These are phyloP conservation scores for Catagonus wagneri DNA, from an alignment of 2,113 vertebrate genomes.

Conservation along the genomic window DNA sequence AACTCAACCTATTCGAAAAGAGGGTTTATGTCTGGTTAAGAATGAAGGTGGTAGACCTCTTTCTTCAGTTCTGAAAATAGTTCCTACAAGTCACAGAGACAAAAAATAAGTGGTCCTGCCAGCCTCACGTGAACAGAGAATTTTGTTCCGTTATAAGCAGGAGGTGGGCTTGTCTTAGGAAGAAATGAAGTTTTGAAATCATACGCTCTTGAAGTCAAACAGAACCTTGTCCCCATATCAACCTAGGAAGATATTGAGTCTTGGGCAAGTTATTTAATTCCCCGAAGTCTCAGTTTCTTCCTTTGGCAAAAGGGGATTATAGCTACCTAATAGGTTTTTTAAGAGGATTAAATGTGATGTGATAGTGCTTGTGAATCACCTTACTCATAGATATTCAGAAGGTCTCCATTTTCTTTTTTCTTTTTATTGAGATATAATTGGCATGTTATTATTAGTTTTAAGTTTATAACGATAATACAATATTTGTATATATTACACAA, in stretches of 20 bases:
- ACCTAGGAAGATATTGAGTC: not conserved
- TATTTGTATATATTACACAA: not conserved
- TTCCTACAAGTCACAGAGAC: not conserved
- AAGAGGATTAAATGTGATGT: not conserved
- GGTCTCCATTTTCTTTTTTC: not conserved
- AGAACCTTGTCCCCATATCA: not conserved
- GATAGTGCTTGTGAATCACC: not conserved
- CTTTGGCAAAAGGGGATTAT: not conserved
- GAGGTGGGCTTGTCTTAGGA: not conserved
- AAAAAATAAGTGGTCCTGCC: not conserved
- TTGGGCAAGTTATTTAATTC: not conserved
- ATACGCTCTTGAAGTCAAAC: not conserved
- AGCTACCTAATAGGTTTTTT: not conserved
- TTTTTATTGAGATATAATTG: not conserved
- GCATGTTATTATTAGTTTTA: not conserved
- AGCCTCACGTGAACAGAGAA: not conserved
- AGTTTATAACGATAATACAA: not conserved
- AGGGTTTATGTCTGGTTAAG: not conserved
- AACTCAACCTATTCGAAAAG: not conserved
- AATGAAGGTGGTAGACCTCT: not conserved
- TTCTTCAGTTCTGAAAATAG: not conserved
- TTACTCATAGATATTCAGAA: not conserved
- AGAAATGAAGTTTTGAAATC: not conserved
- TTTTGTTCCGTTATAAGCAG: not conserved
- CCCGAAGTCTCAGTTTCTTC: not conserved